Conservation (phyloP, 2,888 invertebrate species). For the Acanthosepion pharaonis region DNA sequence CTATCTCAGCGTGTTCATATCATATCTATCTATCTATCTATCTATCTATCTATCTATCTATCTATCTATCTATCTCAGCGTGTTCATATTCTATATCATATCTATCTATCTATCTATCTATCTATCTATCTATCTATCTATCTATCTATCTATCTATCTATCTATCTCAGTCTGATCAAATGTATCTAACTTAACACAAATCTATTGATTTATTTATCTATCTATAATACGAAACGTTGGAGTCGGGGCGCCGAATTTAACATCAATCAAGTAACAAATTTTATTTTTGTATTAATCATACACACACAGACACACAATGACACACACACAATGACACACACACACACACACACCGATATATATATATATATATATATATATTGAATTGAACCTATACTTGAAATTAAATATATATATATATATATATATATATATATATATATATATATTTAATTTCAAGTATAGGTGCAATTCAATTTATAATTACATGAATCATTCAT, state of each 20-base stretch:
- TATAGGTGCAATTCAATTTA: no score
- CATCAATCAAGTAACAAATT: no score
- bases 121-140: neutral
- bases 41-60: neutral
- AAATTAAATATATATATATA: conserved; percentile 43
- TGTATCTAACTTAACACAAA: neutral
- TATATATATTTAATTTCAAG: neutral
- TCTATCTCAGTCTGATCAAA: neutral
- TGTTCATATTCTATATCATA: no score
- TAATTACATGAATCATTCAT: no score
- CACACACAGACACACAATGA: no score
- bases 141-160: neutral
- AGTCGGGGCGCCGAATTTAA: no score
- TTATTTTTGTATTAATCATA: no score
- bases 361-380: conserved; percentile 43
- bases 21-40: neutral
- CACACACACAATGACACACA: no score
- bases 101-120: neutral
- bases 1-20: no score
- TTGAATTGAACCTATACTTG: no score
- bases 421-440: conserved; percentile 42
- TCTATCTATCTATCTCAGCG: neutral
- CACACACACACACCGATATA: no score
- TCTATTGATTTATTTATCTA: neutral
- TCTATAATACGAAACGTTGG: no score